These are phyloP conservation scores for Musca domestica DNA, from an alignment of 1,140 invertebrate species.

Conservation along the genomic window DNA sequence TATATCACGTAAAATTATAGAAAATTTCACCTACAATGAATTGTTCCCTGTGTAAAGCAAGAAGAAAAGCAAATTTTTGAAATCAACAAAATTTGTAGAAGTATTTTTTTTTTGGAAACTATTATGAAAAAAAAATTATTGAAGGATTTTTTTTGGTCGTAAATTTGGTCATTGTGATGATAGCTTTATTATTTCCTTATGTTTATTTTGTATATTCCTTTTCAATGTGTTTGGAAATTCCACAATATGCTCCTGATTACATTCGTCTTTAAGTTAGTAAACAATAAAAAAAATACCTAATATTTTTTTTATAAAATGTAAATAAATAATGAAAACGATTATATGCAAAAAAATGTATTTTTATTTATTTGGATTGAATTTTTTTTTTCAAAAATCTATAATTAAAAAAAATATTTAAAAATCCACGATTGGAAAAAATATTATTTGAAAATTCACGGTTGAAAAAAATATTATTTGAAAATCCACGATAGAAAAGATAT, in stretches of 20 bases:
- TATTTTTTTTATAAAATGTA: conserved; percentile 10
- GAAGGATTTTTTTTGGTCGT: neutral
- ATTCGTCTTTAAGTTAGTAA: too few species aligned
- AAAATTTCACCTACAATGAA: conserved; percentile 59
- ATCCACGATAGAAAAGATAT: too few species aligned
- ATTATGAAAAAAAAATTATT: too few species aligned
- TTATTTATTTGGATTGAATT: neutral
- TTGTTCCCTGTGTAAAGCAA: conserved; percentile 57
- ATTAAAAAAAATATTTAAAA: too few species aligned
- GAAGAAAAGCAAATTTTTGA: neutral
- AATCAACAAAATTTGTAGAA: neutral
- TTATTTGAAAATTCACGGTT: too few species aligned
- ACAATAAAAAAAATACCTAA: neutral
- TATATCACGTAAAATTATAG: conserved; percentile 59
- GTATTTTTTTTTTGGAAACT: neutral
- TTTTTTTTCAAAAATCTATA: neutral
- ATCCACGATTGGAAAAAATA: too few species aligned
- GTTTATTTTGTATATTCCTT: neutral
- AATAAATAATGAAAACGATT: conserved; percentile 11
- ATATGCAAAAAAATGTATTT: neutral
- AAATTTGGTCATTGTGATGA: conserved; percentile 5
- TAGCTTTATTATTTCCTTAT: conserved; percentile 11
- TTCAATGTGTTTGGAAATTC: too few species aligned
- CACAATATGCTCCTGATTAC: too few species aligned
- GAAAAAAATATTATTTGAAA: too few species aligned